Evolutionary conservation across 2,888 invertebrate genomes (phyloP), one percentile per base, ranked within the genome.

Genomic region (Drosophila buzzatii): DNA sequence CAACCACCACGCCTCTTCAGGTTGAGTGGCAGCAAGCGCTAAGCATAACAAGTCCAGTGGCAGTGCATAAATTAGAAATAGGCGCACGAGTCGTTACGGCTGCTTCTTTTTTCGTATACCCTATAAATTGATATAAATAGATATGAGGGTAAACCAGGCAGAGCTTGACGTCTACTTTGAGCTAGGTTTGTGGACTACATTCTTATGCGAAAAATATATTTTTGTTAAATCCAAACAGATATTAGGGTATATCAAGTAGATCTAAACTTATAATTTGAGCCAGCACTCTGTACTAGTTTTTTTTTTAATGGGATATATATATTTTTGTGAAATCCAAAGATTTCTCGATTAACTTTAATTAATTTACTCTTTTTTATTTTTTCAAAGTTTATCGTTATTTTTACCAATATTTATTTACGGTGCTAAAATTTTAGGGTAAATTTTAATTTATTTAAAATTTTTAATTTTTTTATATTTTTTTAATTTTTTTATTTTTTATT

Each of bases 21-120:
- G 57, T 70, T 53, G 51, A 74, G 66, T 78, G 78, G 70, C 81
- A 61, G 66, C 57, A 63, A 64, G 58, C 62, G 64, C 78, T 76
- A 81, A 78, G 63, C 83, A 73, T 81, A 81, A 81, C 89, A 85
- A 88, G 88, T 82, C 79, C 90, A 82, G 82, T 71, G 73, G 49
- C 76, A 74, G 81, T 81, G 81, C 82, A 86, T 86, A 86, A 86
- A 86, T 86, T 89, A 89, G 72, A 85, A 85, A 85, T 85, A 74
- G 90, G 82, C 82, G 63, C 72, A 56, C 58, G 42, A 66, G 49
- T 53, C 27, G 45, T 16, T 51, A 35, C 44, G 60, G 20, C 52
- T 44, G 31, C 60, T 67, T 67, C 14, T 64, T 55, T 57, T 47
- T 37, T 12, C 12, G 12, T 0, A 51, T 74, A 55, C 57, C 61